These are phyloP conservation scores for Cephonodes hylas DNA, from an alignment of 2,888 invertebrate genomes.

Conservation along the genomic window DNA sequence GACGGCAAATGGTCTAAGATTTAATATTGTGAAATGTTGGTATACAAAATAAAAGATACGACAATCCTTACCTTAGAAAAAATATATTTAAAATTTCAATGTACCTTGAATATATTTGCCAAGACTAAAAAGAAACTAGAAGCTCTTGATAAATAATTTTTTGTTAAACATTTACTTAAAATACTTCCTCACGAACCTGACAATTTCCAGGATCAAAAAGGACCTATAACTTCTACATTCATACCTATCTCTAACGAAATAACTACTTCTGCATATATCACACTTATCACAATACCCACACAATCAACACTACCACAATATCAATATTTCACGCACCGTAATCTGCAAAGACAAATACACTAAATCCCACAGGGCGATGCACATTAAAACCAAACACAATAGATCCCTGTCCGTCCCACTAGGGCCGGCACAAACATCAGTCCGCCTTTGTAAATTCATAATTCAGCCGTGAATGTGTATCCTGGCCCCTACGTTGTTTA, in stretches of 20 bases:
- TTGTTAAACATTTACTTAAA: too few species aligned
- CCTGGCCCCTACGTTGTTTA: constrained; percentile 12
- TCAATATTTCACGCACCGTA: neutral
- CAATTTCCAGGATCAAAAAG: neutral
- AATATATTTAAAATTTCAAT: too few species aligned
- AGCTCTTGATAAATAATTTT: too few species aligned
- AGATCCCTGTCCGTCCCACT: neutral
- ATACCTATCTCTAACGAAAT: too few species aligned
- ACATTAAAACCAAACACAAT: neutral
- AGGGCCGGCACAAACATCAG: constrained; percentile 18
- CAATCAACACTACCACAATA: neutral
- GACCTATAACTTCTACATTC: neutral
- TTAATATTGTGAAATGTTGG: too few species aligned
- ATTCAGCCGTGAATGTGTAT: constrained; percentile 8
- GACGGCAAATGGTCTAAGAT: neutral
- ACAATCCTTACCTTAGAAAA: too few species aligned
- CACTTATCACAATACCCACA: neutral
- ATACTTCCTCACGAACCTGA: too few species aligned
- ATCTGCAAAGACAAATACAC: too few species aligned
- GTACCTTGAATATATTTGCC: too few species aligned
- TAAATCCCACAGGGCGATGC: neutral
- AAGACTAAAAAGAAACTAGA: too few species aligned
- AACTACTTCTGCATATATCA: neutral
- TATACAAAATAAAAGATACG: too few species aligned
- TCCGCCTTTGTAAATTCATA: constrained; percentile 20